Conservation (phyloP, 2,888 invertebrate genomes). For the Folsomia candida region DNA sequence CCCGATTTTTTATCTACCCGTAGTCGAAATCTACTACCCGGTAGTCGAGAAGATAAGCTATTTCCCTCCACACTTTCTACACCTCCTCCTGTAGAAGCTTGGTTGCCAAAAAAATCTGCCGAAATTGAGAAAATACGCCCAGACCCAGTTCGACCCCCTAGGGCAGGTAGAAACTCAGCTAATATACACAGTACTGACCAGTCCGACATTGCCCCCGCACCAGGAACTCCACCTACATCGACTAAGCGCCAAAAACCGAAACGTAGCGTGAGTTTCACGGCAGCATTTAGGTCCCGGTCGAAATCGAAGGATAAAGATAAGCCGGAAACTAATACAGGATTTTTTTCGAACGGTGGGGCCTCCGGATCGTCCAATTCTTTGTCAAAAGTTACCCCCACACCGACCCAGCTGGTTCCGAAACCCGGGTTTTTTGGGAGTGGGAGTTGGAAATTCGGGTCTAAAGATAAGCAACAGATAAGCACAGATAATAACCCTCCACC, state of each 20-base stretch:
- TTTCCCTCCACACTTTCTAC: neutral
- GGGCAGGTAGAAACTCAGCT: constrained; percentile 14
- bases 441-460: neutral
- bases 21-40: no score
- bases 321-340: neutral
- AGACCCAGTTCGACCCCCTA: constrained; percentile 11
- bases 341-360: neutral
- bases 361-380: neutral
- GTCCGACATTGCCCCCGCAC: no score
- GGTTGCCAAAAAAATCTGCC: neutral
- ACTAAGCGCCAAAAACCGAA: constrained; percentile 31
- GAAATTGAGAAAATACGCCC: constrained; percentile 17
- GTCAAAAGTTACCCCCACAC: neutral
- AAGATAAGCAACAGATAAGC: neutral
- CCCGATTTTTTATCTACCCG: neutral
- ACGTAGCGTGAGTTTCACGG: constrained; percentile 33
- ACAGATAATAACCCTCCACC: neutral
- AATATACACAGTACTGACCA: no score
- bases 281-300: constrained; percentile 10
- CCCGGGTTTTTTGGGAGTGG: constrained; percentile 9
- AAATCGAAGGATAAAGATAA: neutral
- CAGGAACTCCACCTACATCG: no score
- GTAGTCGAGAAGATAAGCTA: neutral
- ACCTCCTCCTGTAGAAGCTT: neutral
- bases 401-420: neutral